phyloP scores from a whole-genome alignment of 2,797 vertebrate genomes.

The Gymnoscopelus microlampas region DNA sequence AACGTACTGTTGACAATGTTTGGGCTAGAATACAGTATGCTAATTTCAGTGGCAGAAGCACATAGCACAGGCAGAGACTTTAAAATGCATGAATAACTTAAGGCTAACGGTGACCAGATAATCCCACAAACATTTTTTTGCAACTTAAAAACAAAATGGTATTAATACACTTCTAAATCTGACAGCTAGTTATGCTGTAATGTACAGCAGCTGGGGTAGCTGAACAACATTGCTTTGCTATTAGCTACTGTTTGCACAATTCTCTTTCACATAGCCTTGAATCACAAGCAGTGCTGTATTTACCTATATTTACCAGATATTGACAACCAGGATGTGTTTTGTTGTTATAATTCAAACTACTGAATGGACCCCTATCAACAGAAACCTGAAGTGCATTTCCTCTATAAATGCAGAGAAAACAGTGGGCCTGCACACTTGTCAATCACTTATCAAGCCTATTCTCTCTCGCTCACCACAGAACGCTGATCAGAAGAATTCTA shows the following conservation, averaged over 20 bases:
- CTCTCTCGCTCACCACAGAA: conserved; percentile 30
- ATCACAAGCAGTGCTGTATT: conserved; percentile 21
- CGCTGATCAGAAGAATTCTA: conserved; percentile 53
- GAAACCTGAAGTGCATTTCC: background rate
- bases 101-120: background rate
- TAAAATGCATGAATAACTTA: conserved; percentile 2
- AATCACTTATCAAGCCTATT: background rate
- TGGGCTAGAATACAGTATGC: background rate
- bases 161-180: conserved; percentile 31
- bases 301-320: conserved; percentile 15
- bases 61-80: no score
- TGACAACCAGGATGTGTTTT: conserved; percentile 26
- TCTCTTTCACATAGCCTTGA: conserved; percentile 8
- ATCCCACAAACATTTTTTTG: background rate
- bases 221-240: conserved; percentile 34
- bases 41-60: background rate
- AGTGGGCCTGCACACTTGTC: background rate
- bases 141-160: conserved; percentile 33
- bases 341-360: conserved; percentile 1
- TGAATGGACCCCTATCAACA: conserved; percentile 19
- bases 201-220: conserved; percentile 32
- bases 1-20: background rate
- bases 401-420: background rate
- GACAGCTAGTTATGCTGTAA: conserved; percentile 35
- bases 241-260: conserved; percentile 25